These are phyloP conservation scores for Pterostichus madidus DNA, from an alignment of 2,888 invertebrate species.

Conservation along the genomic window DNA sequence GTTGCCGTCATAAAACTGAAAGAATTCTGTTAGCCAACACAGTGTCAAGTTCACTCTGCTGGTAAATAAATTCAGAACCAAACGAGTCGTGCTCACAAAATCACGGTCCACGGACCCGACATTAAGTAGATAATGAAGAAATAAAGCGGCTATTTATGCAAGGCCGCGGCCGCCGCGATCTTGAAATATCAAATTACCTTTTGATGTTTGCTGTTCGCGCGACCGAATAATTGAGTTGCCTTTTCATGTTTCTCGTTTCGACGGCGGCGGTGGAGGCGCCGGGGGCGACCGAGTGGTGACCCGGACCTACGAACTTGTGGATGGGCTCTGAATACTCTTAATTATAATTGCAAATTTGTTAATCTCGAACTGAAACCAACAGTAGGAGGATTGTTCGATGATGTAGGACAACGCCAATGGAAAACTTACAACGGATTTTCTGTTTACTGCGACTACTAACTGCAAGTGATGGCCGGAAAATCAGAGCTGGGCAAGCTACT, in stretches of 20 bases:
- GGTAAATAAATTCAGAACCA: constrained; percentile 13
- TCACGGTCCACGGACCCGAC: not conserved
- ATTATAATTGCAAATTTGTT: constrained; percentile 64
- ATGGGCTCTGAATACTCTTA: not conserved
- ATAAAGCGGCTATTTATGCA: constrained; percentile 59
- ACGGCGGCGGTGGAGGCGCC: not conserved
- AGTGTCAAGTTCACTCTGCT: constrained; percentile 1
- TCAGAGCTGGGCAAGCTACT: too few species aligned
- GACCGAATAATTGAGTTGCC: constrained; percentile 54
- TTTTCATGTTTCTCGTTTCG: constrained; percentile 37
- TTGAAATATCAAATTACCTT: constrained; percentile 63
- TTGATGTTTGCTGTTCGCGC: constrained; percentile 58
- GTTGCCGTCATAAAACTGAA: constrained; percentile 21
- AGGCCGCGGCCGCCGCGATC: constrained; percentile 20
- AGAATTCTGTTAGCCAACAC: constrained; percentile 37
- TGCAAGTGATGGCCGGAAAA: too few species aligned
- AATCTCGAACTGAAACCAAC: constrained; percentile 47
- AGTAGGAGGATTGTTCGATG: not conserved
- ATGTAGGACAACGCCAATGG: not conserved
- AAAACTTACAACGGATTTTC: too few species aligned
- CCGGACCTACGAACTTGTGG: constrained; percentile 28
- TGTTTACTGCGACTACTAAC: too few species aligned
- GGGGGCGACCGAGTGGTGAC: constrained; percentile 13
- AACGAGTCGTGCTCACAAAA: constrained; percentile 7
- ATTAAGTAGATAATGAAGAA: constrained; percentile 61